Evolutionary conservation across 2,113 vertebrate genomes (phyloP).

Genomic region (Myotis yumanensis): DNA sequence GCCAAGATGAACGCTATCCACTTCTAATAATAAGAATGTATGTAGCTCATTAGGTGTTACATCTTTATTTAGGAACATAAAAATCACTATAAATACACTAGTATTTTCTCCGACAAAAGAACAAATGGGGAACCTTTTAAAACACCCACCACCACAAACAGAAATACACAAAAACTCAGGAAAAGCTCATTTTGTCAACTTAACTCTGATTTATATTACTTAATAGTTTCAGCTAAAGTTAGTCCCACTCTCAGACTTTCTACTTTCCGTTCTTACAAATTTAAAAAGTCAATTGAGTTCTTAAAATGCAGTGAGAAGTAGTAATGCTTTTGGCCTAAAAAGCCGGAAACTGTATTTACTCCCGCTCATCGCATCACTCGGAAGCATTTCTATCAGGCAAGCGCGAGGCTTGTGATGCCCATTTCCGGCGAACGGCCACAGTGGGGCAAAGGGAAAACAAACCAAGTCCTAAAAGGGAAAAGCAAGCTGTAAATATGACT

Average conservation of each 20-base stretch:
- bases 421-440: neutral
- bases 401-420: neutral
- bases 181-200: conserved; percentile 25
- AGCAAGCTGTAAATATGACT: neutral
- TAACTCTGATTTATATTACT: neutral
- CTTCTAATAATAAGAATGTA: neutral
- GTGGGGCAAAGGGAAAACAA: neutral
- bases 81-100: neutral
- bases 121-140: neutral
- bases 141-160: neutral
- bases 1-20: neutral
- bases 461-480: neutral
- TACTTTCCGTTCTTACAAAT: neutral
- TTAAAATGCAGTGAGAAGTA: neutral
- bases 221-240: neutral
- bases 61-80: conserved; percentile 2
- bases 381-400: neutral
- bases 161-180: neutral
- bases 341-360: neutral
- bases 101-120: conserved; percentile 9
- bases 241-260: neutral
- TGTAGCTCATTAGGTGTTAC: neutral
- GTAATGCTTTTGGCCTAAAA: neutral
- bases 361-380: neutral
- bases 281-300: conserved; percentile 27